Percentiles rank a stretch among this genome's conserved stretches.
Conservation (phyloP, 2,797 vertebrate species). For the Sciaenops ocellatus region DNA sequence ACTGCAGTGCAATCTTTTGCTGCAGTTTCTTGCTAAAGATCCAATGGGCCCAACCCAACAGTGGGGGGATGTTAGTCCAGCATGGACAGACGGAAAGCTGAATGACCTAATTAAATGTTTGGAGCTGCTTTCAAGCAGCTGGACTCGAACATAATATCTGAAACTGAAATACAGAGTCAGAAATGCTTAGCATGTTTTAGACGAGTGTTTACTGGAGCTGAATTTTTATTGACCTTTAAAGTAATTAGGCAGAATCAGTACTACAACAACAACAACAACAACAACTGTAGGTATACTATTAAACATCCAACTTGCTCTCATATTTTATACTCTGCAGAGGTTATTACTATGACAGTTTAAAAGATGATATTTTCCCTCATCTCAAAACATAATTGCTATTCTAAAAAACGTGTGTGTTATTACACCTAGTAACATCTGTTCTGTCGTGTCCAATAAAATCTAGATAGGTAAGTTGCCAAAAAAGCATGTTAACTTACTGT, state of each 20-base stretch:
- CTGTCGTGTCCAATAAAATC: not conserved
- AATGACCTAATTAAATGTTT: conserved; percentile 71
- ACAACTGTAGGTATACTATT: not conserved
- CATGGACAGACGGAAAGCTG: conserved; percentile 64
- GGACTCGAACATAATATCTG: conserved; percentile 40
- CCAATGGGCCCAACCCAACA: conserved; percentile 8
- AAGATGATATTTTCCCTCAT: not conserved
- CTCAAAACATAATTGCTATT: not conserved
- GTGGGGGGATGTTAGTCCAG: conserved; percentile 43
- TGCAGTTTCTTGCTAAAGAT: conserved; percentile 32
- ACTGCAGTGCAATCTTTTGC: not conserved
- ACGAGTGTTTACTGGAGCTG: not conserved
- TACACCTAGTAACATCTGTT: not conserved
- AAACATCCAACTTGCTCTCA: not conserved
- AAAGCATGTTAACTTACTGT: not conserved
- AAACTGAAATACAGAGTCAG: conserved; percentile 19
- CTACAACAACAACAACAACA: not conserved
- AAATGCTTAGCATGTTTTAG: conserved; percentile 22
- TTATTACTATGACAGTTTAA: not conserved
- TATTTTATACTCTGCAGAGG: not conserved
- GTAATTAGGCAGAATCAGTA: conserved; percentile 22
- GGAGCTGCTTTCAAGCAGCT: conserved; percentile 51
- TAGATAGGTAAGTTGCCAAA: not conserved
- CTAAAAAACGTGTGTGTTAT: not conserved
- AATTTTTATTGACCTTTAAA: conserved; percentile 21